Evolutionary conservation across 1,140 invertebrate genomes (phyloP), one percentile per base, ranked within the genome.

Genomic region (Zaprionus nigranus): DNA sequence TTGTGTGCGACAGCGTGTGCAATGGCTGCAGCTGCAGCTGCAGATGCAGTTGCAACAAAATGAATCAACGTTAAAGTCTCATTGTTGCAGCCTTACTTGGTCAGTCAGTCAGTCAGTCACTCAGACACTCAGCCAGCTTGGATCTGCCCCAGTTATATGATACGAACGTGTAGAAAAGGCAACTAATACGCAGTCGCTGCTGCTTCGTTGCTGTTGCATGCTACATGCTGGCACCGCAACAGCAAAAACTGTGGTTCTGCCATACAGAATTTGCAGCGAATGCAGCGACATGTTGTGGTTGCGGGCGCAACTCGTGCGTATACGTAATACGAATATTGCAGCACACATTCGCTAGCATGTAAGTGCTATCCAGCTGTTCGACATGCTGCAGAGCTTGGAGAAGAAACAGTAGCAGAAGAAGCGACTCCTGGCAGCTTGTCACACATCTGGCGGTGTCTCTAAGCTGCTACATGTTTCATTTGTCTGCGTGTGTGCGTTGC

Each of bases 241-340:
- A 38, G 43, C 56, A 38, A 68, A 68, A 74, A 68, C 26, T 53
- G 34, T 62, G 65, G 46, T 20, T 43, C 13, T 26, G 59, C 51
- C 80, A 38, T 20, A 46, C 43, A 60, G 64, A 61, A 57, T 38
- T 61, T 40, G 24, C 30, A 11, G 30, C 34, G 36, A 61, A 61
- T 69, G 54, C 58, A 81, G 72, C 67, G 65, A 58, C 63, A 61
- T 86, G 71, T 82, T 82, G 71, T 61, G 75, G 70, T 72, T 66
- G 66, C 51, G 57, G 61, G 34, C 57, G 64, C 60, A 56, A 79
- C 5, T 64, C 64, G 69, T 85, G 82, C 82, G 82, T 85, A 85
- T 85, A 79, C 82, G 82, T 82, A 86, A 86, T n/a, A n/a, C n/a
- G n/a, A n/a, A n/a, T 86, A 78, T 75, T 70, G 28, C 34, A 49